phyloP scores from a whole-genome alignment of 2,113 vertebrate genomes.

The Ardeotis arabs region DNA sequence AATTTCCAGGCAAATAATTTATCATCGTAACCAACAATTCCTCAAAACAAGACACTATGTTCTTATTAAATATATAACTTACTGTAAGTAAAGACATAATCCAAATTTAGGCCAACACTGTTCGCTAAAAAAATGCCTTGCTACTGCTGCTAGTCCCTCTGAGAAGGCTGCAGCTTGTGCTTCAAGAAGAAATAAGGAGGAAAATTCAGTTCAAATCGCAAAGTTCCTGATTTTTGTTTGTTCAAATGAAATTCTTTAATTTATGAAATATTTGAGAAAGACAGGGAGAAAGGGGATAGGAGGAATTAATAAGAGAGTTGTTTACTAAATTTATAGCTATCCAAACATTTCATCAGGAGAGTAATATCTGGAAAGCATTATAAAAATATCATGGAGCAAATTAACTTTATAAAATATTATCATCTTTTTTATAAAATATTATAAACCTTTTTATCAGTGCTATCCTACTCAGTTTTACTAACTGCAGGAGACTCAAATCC shows the following conservation, averaged over 20 bases:
- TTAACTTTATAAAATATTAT: neutral
- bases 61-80: neutral
- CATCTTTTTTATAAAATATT: neutral
- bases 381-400: neutral
- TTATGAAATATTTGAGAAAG: neutral
- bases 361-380: neutral
- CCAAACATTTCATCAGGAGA: neutral
- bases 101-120: neutral
- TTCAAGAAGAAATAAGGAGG: neutral
- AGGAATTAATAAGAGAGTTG: neutral
- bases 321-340: conserved; percentile 8
- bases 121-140: neutral
- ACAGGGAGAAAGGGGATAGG: neutral
- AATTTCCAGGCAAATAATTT: neutral
- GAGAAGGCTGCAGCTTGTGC: neutral
- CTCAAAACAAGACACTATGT: neutral
- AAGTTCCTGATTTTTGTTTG: neutral
- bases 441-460: neutral
- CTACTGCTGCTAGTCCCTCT: neutral
- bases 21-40: neutral
- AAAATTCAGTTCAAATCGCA: neutral
- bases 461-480: neutral
- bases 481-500: neutral
- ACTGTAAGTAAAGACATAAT: neutral
- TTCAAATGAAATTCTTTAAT: neutral